Evolutionary conservation across 92 coral and sea anemone genomes (phyloP).

Genomic region (Phenganax subtilis): DNA sequence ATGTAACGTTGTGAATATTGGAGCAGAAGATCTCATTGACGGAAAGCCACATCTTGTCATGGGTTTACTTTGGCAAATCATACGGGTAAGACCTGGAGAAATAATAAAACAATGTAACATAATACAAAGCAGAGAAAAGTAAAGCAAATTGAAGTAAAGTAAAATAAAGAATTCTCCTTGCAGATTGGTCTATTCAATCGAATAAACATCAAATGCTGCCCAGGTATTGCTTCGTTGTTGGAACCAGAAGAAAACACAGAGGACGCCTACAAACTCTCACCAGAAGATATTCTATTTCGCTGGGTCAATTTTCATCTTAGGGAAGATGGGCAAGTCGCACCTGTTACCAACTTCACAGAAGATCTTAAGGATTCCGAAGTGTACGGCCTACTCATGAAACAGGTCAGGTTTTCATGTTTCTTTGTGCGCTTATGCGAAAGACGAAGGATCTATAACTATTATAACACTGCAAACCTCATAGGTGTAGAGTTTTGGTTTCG

Average conservation of each 20-base stretch:
- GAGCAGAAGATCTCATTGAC: constrained; percentile 82
- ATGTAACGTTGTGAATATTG: constrained; percentile 94
- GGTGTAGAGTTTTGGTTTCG: too few relatives aligned
- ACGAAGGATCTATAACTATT: background rate
- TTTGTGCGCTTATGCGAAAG: background rate
- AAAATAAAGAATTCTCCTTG: background rate
- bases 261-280: constrained; percentile 66
- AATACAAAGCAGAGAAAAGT: background rate
- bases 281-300: constrained; percentile 76
- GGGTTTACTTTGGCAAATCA: constrained; percentile 91
- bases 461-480: too few relatives aligned
- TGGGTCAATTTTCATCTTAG: constrained; percentile 92
- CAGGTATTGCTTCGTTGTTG: constrained; percentile 75
- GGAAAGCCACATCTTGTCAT: constrained; percentile 91
- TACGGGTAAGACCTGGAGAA: constrained; percentile 61
- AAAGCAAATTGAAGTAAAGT: background rate
- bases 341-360: constrained; percentile 64
- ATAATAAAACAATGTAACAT: background rate
- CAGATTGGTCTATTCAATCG: constrained; percentile 85
- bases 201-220: constrained; percentile 69
- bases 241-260: constrained; percentile 72
- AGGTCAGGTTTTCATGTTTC: constrained; percentile 41
- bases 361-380: constrained; percentile 81
- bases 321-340: constrained; percentile 70
- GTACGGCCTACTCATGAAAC: constrained; percentile 77